A percentile compares a stretch with the other conserved stretches of the same genome.
Evolutionary conservation across 2,888 invertebrate species (phyloP).

Genomic region (Hipparchia sbordonii): DNA sequence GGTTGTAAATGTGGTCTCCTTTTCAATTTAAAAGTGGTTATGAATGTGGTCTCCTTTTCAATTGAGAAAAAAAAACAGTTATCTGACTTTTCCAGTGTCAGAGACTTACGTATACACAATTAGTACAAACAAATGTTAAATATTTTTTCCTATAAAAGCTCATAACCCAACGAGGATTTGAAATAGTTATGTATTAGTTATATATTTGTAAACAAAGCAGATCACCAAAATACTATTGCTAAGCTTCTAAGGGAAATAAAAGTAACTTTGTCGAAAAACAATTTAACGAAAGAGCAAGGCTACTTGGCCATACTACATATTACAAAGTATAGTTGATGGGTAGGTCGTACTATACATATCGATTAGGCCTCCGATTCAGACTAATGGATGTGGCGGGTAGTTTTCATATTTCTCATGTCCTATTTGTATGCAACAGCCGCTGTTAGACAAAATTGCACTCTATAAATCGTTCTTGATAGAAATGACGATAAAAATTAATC

Average conservation of each 20-base stretch:
- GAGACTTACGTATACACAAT: no score
- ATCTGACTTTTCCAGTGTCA: background rate
- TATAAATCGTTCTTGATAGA: background rate
- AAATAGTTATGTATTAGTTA: no score
- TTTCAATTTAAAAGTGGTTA: no score
- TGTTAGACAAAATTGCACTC: background rate
- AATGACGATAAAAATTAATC: background rate
- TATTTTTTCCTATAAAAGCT: no score
- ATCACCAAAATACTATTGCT: background rate
- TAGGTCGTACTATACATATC: slow-evolving; percentile 10
- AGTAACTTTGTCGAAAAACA: slow-evolving; percentile 2
- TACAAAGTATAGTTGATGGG: slow-evolving; percentile 18
- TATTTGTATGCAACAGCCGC: slow-evolving; percentile 27
- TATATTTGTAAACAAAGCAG: background rate
- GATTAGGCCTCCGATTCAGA: slow-evolving; percentile 23
- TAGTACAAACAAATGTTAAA: no score
- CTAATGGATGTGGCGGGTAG: slow-evolving; percentile 27
- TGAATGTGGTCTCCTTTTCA: no score
- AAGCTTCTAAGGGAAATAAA: background rate
- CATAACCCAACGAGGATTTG: no score
- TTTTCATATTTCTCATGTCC: slow-evolving; percentile 30
- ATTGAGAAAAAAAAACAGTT: no score
- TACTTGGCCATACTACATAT: slow-evolving; percentile 1
- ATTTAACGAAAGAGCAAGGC: slow-evolving; percentile 3
- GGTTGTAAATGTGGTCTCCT: no score